Conservation (phyloP, 2,797 vertebrate genomes). For the Sebastes alutus region DNA sequence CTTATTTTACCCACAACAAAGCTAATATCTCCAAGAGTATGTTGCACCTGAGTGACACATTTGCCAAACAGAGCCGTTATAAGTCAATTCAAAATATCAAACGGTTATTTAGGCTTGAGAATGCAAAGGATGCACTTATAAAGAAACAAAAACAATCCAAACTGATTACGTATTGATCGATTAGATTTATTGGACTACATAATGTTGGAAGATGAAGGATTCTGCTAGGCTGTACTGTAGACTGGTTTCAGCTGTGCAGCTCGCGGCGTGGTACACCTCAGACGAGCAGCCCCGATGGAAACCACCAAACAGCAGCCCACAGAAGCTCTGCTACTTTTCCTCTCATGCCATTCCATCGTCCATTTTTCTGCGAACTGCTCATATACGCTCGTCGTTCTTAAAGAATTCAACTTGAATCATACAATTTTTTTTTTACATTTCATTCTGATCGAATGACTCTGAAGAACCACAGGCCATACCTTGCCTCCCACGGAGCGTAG, state of each 20-base stretch:
- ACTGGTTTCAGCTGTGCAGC: constrained; percentile 4
- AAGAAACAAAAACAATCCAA: background rate
- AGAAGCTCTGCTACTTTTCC: background rate
- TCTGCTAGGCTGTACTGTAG: background rate
- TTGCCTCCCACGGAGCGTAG: constrained; percentile 39
- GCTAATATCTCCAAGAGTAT: background rate
- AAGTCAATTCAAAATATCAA: background rate
- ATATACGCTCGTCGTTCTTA: background rate
- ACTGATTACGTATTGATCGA: background rate
- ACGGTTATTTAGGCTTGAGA: background rate
- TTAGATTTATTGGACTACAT: background rate
- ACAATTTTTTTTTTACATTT: constrained; percentile 1
- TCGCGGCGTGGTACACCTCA: constrained; percentile 9
- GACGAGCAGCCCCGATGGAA: constrained; percentile 24
- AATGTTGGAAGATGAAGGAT: background rate
- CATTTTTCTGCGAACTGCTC: background rate
- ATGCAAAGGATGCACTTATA: background rate
- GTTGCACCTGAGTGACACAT: background rate
- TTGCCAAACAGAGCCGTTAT: background rate
- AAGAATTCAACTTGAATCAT: constrained; percentile 26
- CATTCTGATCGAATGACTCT: constrained; percentile 22
- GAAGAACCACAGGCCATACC: constrained; percentile 27
- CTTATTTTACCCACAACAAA: background rate
- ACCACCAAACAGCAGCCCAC: background rate
- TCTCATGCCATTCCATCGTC: background rate